Base-by-base conservation (phyloP, 2,888 invertebrate genomes). In the Pherbina coryleti region DNA sequence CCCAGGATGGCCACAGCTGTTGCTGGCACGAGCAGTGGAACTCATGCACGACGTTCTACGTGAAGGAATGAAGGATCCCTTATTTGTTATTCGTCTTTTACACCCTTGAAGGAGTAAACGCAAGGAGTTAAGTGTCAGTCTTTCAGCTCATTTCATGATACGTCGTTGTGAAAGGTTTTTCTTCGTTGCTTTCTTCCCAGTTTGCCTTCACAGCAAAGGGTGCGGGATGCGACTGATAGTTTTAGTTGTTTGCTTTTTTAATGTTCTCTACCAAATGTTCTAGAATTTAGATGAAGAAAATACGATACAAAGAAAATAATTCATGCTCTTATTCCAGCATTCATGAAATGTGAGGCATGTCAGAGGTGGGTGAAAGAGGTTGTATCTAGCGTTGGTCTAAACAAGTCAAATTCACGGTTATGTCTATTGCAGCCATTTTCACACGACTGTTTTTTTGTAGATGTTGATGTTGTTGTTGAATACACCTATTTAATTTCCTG, bases 71-170 rank as follows among this genome's bases (percentile, higher is more conserved):
- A 17, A 66, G 22, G 44, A 25, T 80, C 76, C 83, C 83, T 84
- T 82, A 84, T 84, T 83, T 84, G 83, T 84, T 83, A 84, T 84
- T 83, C 83, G 82, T 83, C 84, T 84, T 84, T 83, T 80, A 82
- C 84, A 84, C 83, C 83, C 83, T 84, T 82, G 81, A 83, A 84
- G 83, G 82, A 80, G 81, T n/a, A n/a, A n/a, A n/a, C 82, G 81
- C 49, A 28, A 25, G 7, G 44, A 49, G 69, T 28, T 49, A 73
- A 62, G 62, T 62, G 73, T 51, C 73, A 25, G 62, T 73, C 28
- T 60, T 34, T 28, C 62, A 73, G 62, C 44, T 70, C 70, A 55
- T 70, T 70, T 70, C n/a, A 25, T 55, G 62, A 49, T 44, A 7
- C 44, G 44, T 57, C 62, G 44, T 60, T 25, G 73, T 19, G 71